These are phyloP conservation scores for Tetraneura akinire DNA, from an alignment of 1,140 invertebrate genomes.

Conservation along the genomic window DNA sequence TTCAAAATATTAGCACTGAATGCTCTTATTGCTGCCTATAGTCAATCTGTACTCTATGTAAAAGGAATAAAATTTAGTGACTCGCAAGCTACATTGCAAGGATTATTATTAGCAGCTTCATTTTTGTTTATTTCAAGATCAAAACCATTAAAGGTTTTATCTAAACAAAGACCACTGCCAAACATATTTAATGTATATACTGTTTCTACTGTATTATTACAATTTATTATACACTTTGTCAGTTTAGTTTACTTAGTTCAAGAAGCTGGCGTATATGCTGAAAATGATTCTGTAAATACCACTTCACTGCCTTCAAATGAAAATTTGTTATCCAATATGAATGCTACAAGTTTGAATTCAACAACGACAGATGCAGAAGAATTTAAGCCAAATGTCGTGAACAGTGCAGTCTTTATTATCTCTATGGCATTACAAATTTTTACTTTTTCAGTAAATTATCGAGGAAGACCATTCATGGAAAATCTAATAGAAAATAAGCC, in stretches of 20 bases:
- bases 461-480: constrained; percentile 98
- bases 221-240: constrained; percentile 94
- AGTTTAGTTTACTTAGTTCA: constrained; percentile 88
- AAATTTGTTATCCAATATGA: neutral
- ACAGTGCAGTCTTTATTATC: constrained; percentile 98
- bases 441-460: constrained; percentile 98
- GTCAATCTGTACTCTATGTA: constrained; percentile 96
- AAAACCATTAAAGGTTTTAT: constrained; percentile 92
- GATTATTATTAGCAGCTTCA: constrained; percentile 89
- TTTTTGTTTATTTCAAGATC: constrained; percentile 98
- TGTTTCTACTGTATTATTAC: constrained; percentile 88
- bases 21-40: constrained; percentile 95
- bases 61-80: constrained; percentile 99
- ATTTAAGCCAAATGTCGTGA: constrained; percentile 91
- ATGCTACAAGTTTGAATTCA: constrained; percentile 45
- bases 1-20: constrained; percentile 99
- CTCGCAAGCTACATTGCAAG: constrained; percentile 94
- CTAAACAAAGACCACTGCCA: constrained; percentile 88
- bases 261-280: constrained; percentile 66
- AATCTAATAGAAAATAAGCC: constrained; percentile 89
- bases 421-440: constrained; percentile 95
- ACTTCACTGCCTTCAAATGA: neutral
- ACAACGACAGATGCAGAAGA: constrained; percentile 71
- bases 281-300: constrained; percentile 5
- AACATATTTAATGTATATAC: constrained; percentile 99